Evolutionary conservation across 2,797 vertebrate genomes (phyloP).

Genomic region (Telmatherina bonti): DNA sequence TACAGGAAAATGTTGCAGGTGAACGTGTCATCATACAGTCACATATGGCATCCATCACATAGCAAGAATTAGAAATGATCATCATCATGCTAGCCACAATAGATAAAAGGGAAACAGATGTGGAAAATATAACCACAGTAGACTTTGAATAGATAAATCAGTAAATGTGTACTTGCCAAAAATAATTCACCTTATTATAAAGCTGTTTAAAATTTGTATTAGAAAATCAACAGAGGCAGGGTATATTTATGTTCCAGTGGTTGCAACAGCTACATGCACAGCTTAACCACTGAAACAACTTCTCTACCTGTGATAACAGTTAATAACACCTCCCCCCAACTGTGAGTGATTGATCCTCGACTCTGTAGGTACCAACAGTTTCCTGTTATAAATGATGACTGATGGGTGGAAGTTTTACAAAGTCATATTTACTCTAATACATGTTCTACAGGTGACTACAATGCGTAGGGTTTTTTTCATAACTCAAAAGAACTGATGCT

Average conservation of each 20-base stretch:
- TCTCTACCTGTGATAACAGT: not conserved
- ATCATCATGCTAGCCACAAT: not conserved
- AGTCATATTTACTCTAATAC: not conserved
- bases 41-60: not conserved
- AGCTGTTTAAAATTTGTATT: not conserved
- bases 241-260: not conserved
- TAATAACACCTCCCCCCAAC: slow-evolving; percentile 1
- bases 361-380: slow-evolving; percentile 7
- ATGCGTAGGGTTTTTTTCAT: no score
- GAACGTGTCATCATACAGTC: not conserved
- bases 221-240: slow-evolving; percentile 1
- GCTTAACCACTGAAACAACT: not conserved
- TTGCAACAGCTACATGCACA: not conserved
- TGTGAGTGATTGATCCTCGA: not conserved
- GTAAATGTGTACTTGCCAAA: not conserved
- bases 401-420: not conserved
- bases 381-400: slow-evolving; percentile 13
- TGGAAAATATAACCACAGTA: not conserved
- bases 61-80: not conserved
- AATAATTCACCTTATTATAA: not conserved
- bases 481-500: not conserved
- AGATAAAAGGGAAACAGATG: not conserved
- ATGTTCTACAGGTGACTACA: not conserved
- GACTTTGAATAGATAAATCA: not conserved
- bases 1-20: not conserved